A percentile compares a stretch with the other conserved stretches of the same genome.
Conservation (phyloP, 1,140 invertebrate species). For the Drosophila pallidifrons region DNA sequence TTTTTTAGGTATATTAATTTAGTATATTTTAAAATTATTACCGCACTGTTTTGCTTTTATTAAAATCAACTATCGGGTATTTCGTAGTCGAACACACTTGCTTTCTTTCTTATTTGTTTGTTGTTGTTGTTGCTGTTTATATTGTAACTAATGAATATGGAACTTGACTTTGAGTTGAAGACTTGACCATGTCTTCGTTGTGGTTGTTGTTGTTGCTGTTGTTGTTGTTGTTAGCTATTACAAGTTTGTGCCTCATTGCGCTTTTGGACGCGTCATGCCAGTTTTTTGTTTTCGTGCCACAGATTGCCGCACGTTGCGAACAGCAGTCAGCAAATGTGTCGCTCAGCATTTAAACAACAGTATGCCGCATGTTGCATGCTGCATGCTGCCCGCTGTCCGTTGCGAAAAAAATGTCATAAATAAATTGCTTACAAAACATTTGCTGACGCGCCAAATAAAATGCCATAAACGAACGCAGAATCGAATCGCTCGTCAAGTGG, state of each 20-base stretch:
- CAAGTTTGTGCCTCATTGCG: slow-evolving; percentile 72
- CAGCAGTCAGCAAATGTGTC: slow-evolving; percentile 60
- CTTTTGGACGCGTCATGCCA: slow-evolving; percentile 80
- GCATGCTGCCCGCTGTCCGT: slow-evolving; percentile 34
- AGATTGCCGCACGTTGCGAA: slow-evolving; percentile 77
- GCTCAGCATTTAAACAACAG: slow-evolving; percentile 55
- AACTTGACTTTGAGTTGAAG: slow-evolving; percentile 69
- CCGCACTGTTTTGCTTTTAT: no score
- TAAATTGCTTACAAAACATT: slow-evolving; percentile 84
- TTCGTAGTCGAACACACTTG: no score
- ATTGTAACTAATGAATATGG: slow-evolving; percentile 80
- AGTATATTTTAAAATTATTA: no score
- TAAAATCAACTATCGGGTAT: no score
- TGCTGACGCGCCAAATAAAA: slow-evolving; percentile 85
- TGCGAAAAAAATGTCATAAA: slow-evolving; percentile 84
- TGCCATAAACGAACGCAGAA: slow-evolving; percentile 74
- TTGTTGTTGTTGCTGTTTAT: slow-evolving; percentile 41
- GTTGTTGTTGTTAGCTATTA: slow-evolving; percentile 59
- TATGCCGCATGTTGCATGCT: slow-evolving; percentile 18
- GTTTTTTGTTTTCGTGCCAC: slow-evolving; percentile 78
- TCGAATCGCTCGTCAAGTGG: slow-evolving; percentile 62
- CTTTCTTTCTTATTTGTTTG: background rate
- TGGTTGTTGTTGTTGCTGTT: no score
- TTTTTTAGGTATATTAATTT: no score
- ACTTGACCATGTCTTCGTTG: slow-evolving; percentile 52